Percentiles rank a stretch among this genome's conserved stretches.
Conservation (phyloP, 2,888 invertebrate species). For the Morinoia aosen region DNA sequence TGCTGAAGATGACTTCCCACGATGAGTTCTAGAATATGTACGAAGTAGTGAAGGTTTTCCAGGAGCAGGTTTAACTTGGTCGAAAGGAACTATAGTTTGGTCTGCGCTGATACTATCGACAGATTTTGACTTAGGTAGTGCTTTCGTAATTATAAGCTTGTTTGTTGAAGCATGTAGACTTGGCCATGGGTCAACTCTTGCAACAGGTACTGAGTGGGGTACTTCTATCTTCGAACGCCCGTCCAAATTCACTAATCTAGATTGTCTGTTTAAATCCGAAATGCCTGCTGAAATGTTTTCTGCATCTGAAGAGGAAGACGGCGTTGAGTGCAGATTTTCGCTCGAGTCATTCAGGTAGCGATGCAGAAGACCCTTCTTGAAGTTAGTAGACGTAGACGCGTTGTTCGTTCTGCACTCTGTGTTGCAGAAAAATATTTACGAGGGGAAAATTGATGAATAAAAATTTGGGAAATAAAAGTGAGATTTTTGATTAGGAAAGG, state of each 20-base stretch:
- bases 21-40: not conserved
- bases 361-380: slow-evolving; percentile 64
- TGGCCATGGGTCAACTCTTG: slow-evolving; percentile 39
- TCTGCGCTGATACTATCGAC: not conserved
- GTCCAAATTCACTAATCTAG: not conserved
- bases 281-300: not conserved
- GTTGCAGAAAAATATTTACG: not conserved
- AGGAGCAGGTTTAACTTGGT: not conserved
- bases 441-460: not conserved
- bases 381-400: slow-evolving; percentile 59
- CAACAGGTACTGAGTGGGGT: not conserved
- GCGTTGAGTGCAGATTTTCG: not conserved
- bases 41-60: not conserved
- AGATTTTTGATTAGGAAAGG: no score
- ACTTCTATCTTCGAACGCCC: not conserved
- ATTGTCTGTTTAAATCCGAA: not conserved
- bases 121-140: not conserved
- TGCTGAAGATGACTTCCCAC: not conserved
- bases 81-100: not conserved
- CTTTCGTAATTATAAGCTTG: not conserved
- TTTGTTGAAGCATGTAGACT: not conserved
- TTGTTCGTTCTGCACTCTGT: slow-evolving; percentile 47
- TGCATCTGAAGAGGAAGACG: not conserved
- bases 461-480: no score
- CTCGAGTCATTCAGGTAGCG: slow-evolving; percentile 63